phyloP scores from a whole-genome alignment of 2,113 vertebrate species.

The Macrotus californicus region DNA sequence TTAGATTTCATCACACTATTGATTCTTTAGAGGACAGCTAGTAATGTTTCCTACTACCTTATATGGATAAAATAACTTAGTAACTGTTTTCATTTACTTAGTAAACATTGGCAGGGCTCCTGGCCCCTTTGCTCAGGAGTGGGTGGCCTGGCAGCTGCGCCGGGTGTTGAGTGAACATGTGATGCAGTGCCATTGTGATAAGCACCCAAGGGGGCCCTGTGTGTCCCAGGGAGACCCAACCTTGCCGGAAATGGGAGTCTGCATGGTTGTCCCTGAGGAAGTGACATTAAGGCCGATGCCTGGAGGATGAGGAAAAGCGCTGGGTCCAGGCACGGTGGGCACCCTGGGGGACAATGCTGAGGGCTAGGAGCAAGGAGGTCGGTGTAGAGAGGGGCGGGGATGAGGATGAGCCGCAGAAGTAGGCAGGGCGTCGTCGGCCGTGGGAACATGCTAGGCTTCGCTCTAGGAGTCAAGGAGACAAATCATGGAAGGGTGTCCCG shows the following conservation, averaged over 20 bases:
- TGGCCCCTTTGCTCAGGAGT: not conserved
- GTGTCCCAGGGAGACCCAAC: not conserved
- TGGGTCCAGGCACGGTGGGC: too few relatives aligned
- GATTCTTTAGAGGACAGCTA: not conserved
- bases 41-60: not conserved
- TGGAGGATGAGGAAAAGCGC: not conserved
- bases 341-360: not conserved
- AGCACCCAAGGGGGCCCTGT: not conserved
- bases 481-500: rapidly evolving
- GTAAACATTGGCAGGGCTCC: not conserved
- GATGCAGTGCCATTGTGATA: too few relatives aligned
- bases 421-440: not conserved
- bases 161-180: not conserved
- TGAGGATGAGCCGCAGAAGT: not conserved
- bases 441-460: not conserved
- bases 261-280: not conserved
- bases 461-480: not conserved
- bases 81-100: not conserved
- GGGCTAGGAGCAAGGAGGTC: not conserved
- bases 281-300: not conserved
- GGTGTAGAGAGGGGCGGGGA: rapidly evolving
- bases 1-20: not conserved
- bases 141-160: rapidly evolving
- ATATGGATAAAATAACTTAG: not conserved
- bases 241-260: rapidly evolving